Base-by-base conservation (phyloP, 2,113 vertebrate species). In the Dromaius novaehollandiae region DNA sequence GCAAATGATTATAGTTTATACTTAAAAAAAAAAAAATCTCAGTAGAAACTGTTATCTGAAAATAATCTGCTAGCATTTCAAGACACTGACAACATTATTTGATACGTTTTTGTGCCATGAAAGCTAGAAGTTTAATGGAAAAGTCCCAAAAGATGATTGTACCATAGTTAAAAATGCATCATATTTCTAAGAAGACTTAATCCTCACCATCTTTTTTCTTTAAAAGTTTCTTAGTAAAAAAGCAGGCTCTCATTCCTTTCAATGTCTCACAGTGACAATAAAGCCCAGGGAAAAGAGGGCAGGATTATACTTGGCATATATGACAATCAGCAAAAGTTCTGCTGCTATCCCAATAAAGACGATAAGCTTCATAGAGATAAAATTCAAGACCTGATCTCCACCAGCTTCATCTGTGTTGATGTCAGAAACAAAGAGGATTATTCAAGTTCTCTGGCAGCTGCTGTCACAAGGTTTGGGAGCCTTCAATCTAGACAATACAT, bases 301-400 rank as follows among this genome's bases (percentile, higher is more conserved):
- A 58, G 18, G 22, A 36, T n/a, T 69, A 64, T 34, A 51, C 28
- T 8, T 9, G 28, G 13, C 0, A 0, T 21, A 20, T 9, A 4
- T 34, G 78, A 55, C 60, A 55, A 51, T 14, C 13, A 2, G 22
- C 38, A 36, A 6, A 4, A 78, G 50, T 73, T 71, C 44, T 40
- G 61, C 13, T 77, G 73, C 60, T 64, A 16, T 50, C 68, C 53
- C 71, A 46, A 3, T 19, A 79, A 65, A 78, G 68, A 50, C 44
- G 11, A 74, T 48, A 82, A 65, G 12, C 21, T 64, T 53, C 1
- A 2, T 53, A 46, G 18, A 92, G 51, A 71, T 68, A 51, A 38
- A 82, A 12, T 71, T 89, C 21, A n/a, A 91, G 46, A 44, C 60
- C 50, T 55, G 11, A 81, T 44, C 15, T 55, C 14, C 8, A 68